Percentiles rank a stretch among this genome's conserved stretches.
These are phyloP conservation scores for Numenius phaeopus DNA, from an alignment of 2,797 vertebrate species.

Conservation along the genomic window DNA sequence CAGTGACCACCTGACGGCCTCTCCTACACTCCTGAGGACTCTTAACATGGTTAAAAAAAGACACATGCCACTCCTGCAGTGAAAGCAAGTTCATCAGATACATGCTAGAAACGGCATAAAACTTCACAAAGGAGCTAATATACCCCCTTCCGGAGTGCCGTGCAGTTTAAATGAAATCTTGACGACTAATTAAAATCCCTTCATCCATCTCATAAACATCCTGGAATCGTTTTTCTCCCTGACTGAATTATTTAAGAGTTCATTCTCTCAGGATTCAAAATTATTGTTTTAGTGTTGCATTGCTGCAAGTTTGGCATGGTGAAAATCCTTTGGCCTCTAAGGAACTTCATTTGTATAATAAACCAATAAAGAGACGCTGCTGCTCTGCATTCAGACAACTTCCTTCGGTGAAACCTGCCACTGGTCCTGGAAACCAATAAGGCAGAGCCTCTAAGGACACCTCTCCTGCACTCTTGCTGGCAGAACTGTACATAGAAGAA, in stretches of 20 bases:
- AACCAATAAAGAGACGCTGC: neutral
- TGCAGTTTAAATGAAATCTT: neutral
- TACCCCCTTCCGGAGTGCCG: neutral
- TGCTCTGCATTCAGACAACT: neutral
- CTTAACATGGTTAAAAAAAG: rapidly evolving
- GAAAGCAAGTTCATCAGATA: neutral
- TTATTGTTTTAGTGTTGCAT: neutral
- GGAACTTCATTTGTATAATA: neutral
- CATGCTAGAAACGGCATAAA: conserved; percentile 9
- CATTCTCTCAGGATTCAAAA: neutral
- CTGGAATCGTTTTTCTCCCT: neutral
- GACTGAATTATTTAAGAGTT: conserved; percentile 47
- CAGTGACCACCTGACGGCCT: rapidly evolving
- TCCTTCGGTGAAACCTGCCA: neutral
- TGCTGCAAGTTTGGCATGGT: neutral
- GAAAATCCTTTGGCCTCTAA: neutral
- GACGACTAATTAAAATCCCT: conserved; percentile 52
- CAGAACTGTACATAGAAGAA: neutral
- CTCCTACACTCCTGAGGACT: neutral
- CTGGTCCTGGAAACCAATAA: neutral
- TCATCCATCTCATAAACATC: conserved; percentile 54
- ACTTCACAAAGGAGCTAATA: conserved; percentile 12
- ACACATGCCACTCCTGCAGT: neutral
- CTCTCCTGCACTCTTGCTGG: neutral
- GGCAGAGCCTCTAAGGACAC: neutral